Percentiles rank a stretch among this genome's conserved stretches.
phyloP scores from a whole-genome alignment of 2,888 invertebrate genomes.

The Nomada ferruginata region DNA sequence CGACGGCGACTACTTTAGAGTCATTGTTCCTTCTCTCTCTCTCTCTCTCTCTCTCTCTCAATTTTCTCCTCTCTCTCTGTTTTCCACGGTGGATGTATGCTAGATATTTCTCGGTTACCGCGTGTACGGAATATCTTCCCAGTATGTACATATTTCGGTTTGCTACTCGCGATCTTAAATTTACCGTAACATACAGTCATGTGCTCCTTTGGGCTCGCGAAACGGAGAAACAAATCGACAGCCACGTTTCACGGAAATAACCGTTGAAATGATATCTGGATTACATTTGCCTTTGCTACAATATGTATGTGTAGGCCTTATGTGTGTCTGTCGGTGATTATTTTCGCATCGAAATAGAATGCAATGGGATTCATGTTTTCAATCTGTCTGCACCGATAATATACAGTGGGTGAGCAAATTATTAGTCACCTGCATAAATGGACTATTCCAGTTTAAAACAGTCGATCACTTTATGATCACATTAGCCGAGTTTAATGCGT shows the following conservation, averaged over 20 bases:
- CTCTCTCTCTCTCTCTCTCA: not conserved
- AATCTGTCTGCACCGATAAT: not conserved
- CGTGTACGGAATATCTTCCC: constrained; percentile 31
- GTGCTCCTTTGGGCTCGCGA: not conserved
- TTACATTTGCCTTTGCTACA: constrained; percentile 6
- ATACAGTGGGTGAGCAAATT: not conserved
- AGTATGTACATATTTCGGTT: constrained; percentile 50
- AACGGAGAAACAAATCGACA: constrained; percentile 35
- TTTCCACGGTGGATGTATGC: constrained; percentile 11
- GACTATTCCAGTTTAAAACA: too few species aligned
- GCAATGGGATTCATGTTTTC: not conserved
- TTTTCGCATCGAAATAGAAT: constrained; percentile 27
- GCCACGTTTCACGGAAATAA: constrained; percentile 31
- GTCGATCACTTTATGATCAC: too few species aligned
- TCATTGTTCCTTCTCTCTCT: constrained; percentile 48
- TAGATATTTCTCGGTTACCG: constrained; percentile 33
- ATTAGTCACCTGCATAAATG: too few species aligned
- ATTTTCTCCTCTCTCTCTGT: too few species aligned
- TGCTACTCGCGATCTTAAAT: constrained; percentile 30
- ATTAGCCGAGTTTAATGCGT: too few species aligned
- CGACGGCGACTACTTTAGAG: constrained; percentile 39
- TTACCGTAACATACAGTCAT: constrained; percentile 4
- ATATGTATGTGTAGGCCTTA: not conserved
- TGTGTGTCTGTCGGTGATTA: constrained; percentile 20
- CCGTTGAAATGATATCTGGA: constrained; percentile 37